Percentiles rank a stretch among this genome's conserved stretches.
Conservation (phyloP, 2,797 vertebrate species). For the Dipus sagitta region DNA sequence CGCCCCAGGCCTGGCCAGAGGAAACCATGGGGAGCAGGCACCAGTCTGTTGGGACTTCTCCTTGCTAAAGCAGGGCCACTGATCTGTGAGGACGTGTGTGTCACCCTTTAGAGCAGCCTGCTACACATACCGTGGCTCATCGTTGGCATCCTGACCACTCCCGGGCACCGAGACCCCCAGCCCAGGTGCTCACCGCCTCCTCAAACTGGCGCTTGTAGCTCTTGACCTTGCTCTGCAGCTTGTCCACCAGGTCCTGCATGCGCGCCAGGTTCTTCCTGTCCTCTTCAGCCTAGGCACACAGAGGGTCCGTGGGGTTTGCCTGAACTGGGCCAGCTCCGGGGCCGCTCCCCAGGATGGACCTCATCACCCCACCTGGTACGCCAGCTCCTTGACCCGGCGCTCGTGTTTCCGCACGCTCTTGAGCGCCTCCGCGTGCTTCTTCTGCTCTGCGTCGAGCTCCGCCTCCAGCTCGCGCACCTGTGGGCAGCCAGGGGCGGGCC, state of each 20-base stretch:
- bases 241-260: constrained; percentile 96
- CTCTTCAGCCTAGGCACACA: constrained; percentile 91
- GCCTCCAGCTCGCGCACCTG: constrained; percentile 94
- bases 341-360: accelerated
- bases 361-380: constrained; percentile 91
- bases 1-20: neutral
- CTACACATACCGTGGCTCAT: neutral
- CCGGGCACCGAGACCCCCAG: neutral
- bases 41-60: neutral
- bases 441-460: constrained; percentile 93
- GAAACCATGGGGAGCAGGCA: neutral
- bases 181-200: constrained; percentile 91
- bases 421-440: constrained; percentile 91
- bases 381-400: constrained; percentile 94
- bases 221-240: constrained; percentile 96
- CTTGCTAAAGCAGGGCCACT: neutral
- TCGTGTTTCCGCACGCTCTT: constrained; percentile 95
- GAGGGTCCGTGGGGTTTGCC: neutral
- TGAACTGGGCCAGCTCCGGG: neutral
- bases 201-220: constrained; percentile 96
- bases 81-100: neutral
- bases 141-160: neutral
- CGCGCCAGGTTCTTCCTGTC: constrained; percentile 95
- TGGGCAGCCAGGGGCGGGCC: accelerated
- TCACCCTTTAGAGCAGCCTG: neutral